A percentile compares a stretch with the other conserved stretches of the same genome.
Evolutionary conservation across 2,888 invertebrate genomes (phyloP).

Genomic region (Helobdella robusta): DNA sequence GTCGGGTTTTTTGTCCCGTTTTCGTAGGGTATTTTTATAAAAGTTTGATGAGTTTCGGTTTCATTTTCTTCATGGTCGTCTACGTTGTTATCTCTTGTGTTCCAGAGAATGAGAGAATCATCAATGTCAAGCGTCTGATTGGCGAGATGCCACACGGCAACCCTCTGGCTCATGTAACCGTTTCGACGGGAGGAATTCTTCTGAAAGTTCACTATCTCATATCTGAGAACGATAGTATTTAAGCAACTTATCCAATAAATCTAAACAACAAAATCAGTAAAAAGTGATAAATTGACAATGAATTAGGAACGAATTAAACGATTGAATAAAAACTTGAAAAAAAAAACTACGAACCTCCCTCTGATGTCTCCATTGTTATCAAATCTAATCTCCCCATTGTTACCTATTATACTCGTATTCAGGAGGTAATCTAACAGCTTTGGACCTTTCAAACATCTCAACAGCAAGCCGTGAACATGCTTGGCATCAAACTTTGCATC

Average conservation of each 20-base stretch:
- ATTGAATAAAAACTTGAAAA: no score
- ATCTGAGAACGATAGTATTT: no score
- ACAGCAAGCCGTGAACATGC: neutral
- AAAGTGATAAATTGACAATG: no score
- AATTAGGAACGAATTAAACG: no score
- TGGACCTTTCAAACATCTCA: conserved; percentile 35
- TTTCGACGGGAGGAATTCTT: neutral
- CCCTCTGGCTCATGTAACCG: conserved; percentile 24
- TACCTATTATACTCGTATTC: conserved; percentile 32
- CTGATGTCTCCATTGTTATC: conserved; percentile 40
- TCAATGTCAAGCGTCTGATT: conserved; percentile 35
- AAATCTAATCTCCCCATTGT: conserved; percentile 39
- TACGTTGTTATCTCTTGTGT: no score
- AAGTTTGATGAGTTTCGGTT: neutral
- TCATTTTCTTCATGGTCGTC: neutral
- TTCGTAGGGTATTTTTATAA: neutral
- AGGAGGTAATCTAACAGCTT: conserved; percentile 35
- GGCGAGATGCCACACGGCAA: conserved; percentile 40
- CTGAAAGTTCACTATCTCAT: conserved; percentile 39
- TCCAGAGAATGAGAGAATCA: conserved; percentile 30
- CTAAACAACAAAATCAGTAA: no score
- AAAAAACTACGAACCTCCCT: no score
- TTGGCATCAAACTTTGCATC: no score
- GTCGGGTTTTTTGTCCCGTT: neutral
- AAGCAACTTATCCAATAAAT: no score